Evolutionary conservation across 2,113 vertebrate genomes (phyloP).

Genomic region (Nematolebias whitei): DNA sequence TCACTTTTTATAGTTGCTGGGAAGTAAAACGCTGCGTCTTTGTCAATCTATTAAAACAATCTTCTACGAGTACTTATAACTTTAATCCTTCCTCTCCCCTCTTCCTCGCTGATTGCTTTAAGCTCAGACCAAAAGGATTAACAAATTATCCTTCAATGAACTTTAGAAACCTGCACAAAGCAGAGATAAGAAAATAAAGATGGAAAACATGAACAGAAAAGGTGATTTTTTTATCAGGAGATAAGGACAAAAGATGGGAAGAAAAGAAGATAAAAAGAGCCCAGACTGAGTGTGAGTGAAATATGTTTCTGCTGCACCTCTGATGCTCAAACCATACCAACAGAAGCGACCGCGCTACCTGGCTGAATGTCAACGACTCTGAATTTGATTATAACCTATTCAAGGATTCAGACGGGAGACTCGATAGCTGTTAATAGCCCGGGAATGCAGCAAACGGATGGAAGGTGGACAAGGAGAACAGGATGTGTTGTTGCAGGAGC

Average conservation of each 20-base stretch:
- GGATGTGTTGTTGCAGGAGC: constrained; percentile 10
- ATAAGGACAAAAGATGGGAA: background rate
- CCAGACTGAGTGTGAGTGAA: constrained; percentile 22
- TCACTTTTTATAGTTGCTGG: constrained; percentile 10
- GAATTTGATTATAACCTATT: constrained; percentile 66
- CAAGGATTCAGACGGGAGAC: constrained; percentile 60
- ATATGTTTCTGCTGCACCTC: constrained; percentile 19
- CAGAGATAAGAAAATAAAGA: constrained; percentile 5
- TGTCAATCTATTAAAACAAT: constrained; percentile 48
- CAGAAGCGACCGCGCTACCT: constrained; percentile 36
- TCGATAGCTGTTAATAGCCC: constrained; percentile 53
- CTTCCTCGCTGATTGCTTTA: background rate
- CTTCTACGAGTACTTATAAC: constrained; percentile 21
- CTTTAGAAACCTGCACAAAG: constrained; percentile 34
- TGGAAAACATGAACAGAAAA: constrained; percentile 12
- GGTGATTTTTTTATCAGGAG: background rate
- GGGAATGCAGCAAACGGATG: constrained; percentile 45
- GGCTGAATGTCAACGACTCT: constrained; percentile 65
- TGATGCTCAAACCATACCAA: constrained; percentile 30
- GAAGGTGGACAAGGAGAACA: constrained; percentile 29
- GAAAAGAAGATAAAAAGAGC: constrained; percentile 20
- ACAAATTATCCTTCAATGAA: constrained; percentile 44
- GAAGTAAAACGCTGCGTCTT: constrained; percentile 28
- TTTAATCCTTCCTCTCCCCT: constrained; percentile 33
- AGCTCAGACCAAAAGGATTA: constrained; percentile 38